Evolutionary conservation across 1,140 invertebrate genomes (phyloP).

Genomic region (Penaeus indicus): DNA sequence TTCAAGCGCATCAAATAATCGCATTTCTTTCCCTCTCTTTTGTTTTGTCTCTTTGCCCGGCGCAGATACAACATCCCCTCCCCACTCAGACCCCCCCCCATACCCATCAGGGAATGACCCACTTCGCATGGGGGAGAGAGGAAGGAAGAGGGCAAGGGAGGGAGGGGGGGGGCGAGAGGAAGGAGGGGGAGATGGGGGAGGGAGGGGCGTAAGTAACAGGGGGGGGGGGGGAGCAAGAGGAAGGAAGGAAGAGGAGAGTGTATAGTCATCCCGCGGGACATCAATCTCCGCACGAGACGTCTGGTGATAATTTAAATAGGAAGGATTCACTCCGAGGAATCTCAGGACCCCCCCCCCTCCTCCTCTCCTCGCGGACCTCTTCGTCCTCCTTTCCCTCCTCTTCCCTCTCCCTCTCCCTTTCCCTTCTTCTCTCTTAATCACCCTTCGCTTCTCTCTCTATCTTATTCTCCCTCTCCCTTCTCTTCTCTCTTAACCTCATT

Average conservation of each 20-base stretch:
- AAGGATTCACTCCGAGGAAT: no score
- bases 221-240: background rate
- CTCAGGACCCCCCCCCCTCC: background rate
- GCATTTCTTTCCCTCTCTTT: no score
- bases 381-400: background rate
- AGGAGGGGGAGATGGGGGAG: background rate
- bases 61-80: no score
- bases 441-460: no score
- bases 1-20: no score
- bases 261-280: no score
- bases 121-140: no score
- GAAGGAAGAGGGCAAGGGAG: background rate
- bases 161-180: background rate
- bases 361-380: background rate
- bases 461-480: slow-evolving; percentile 12
- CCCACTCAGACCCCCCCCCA: no score
- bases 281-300: no score
- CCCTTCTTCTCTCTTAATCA: background rate
- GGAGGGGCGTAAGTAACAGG: background rate
- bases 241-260: background rate
- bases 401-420: background rate
- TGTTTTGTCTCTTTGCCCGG: no score
- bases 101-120: no score
- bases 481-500: background rate
- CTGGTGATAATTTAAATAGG: no score